These are phyloP conservation scores for Kryphioiulus occultus DNA, from an alignment of 2,888 invertebrate species.

Conservation along the genomic window DNA sequence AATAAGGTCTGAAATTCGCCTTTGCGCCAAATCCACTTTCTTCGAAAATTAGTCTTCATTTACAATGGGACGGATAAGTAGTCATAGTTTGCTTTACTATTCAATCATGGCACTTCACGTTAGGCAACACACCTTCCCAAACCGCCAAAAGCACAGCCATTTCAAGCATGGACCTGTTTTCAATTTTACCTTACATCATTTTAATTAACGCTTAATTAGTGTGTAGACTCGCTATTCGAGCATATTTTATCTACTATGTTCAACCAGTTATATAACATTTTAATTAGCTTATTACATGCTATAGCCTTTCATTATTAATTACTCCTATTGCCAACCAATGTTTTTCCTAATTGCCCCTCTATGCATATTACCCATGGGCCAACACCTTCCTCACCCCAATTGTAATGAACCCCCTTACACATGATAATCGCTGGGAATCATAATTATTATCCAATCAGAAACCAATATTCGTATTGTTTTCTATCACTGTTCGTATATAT, in stretches of 20 bases:
- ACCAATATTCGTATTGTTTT: constrained; percentile 40
- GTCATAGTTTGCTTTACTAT: background rate
- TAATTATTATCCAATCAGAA: constrained; percentile 36
- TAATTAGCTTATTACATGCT: constrained; percentile 40
- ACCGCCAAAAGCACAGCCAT: constrained; percentile 36
- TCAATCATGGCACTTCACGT: constrained; percentile 32
- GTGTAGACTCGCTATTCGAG: constrained; percentile 40
- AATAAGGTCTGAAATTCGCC: background rate
- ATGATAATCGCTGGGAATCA: constrained; percentile 39
- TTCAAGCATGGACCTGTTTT: constrained; percentile 40
- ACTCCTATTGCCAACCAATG: constrained; percentile 40
- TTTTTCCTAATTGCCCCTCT: constrained; percentile 40
- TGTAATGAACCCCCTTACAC: background rate
- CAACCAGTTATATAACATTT: constrained; percentile 40
- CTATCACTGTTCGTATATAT: constrained; percentile 40
- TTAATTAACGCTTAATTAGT: constrained; percentile 39
- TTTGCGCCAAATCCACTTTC: background rate
- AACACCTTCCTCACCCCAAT: constrained; percentile 17
- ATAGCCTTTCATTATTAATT: constrained; percentile 39
- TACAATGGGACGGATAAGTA: background rate
- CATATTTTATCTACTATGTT: constrained; percentile 40
- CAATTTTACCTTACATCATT: constrained; percentile 37
- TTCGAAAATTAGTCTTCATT: background rate
- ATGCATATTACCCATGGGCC: constrained; percentile 40
- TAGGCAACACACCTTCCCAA: background rate